Conservation (phyloP, 2,797 vertebrate species). For the Fringilla coelebs region DNA sequence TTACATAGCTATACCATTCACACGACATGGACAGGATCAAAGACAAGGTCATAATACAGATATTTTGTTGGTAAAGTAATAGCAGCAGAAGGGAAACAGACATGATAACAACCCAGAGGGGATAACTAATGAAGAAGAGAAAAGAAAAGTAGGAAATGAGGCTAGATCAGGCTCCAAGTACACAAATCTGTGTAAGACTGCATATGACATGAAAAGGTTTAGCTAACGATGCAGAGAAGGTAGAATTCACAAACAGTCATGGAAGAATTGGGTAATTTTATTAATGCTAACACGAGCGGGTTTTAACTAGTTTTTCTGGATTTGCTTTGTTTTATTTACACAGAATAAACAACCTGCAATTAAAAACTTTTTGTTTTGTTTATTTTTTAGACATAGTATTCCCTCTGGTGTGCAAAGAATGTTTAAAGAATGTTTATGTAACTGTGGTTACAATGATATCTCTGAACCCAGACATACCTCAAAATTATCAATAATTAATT, state of each 20-base stretch:
- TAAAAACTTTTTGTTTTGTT: background rate
- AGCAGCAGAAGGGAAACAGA: background rate
- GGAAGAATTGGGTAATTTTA: background rate
- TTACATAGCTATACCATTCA: background rate
- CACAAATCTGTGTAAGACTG: background rate
- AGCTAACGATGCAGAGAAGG: background rate
- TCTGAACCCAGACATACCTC: background rate
- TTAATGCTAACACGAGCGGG: background rate
- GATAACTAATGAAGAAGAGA: background rate
- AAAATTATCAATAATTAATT: constrained; percentile 3
- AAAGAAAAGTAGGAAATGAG: background rate
- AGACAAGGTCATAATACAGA: background rate
- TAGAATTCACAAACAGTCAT: background rate
- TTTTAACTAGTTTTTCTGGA: background rate
- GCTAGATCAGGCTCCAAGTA: background rate
- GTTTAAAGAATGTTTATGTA: background rate
- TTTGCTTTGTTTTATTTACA: background rate
- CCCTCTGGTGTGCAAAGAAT: background rate
- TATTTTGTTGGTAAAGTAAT: background rate
- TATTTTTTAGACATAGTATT: background rate
- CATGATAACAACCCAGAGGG: background rate
- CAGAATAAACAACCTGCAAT: background rate
- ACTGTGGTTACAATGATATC: background rate
- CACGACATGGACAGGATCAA: background rate
- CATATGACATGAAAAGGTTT: background rate